Evolutionary conservation across 2,888 invertebrate genomes (phyloP), one percentile per base, ranked within the genome.

Genomic region (Melinaea menophilus): DNA sequence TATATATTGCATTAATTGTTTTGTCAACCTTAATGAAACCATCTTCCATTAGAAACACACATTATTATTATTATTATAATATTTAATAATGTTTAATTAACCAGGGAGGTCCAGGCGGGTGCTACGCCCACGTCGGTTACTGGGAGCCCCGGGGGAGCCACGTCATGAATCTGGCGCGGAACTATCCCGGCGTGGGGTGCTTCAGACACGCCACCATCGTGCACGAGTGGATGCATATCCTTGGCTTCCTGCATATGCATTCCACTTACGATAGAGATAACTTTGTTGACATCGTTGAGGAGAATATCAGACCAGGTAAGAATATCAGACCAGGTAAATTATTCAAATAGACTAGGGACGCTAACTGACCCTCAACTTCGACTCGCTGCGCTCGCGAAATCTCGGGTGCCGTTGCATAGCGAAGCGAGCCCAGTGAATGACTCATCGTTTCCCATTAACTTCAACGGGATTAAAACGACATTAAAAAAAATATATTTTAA

Each of bases 151-250:
- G 88, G 0, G 88, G 86, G 0, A 82, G 81, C n/a, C 89, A 92
- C 84, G 83, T 85, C 31, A 71, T 93, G 55, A 93, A 93, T 80
- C 74, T 93, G 51, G 89, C 87, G 0, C 83, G 83, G 48, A 85
- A 84, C 75, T 58, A 64, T 1, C 82, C 84, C 0, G 92, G 93
- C 0, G 82, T 86, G 2, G 92, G 92, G 55, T 93, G 93, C 77
- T 92, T 93, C 78, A 84, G 90, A 0, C 92, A 92, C 73, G 93
- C 94, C 13, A 94, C 94, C 70, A 93, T 95, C 61, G 92, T 94
- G n/a, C 95, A 97, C 84, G 96, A 97, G 80, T 91, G 95, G 76
- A 92, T 88, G 84, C 90, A 90, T 71, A 86, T 88, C 72, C 80
- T 90, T 1, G 90, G 90, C 61, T 90, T 90, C 81, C 73, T 86